Conservation (phyloP, 1,140 invertebrate genomes). For the Coboldia fuscipes region DNA sequence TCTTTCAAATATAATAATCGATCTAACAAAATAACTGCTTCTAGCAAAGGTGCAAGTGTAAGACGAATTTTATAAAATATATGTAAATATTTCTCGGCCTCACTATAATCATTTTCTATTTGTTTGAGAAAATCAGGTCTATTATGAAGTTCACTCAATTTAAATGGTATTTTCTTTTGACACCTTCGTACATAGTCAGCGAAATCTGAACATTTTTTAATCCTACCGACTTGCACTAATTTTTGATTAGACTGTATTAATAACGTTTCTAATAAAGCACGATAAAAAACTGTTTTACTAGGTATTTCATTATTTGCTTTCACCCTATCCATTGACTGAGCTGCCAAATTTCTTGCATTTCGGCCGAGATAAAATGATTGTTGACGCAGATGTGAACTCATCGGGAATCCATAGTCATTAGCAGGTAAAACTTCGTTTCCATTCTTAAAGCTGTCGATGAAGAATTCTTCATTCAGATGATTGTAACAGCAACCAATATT, state of each 20-base stretch:
- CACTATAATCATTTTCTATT: conserved; percentile 19
- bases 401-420: conserved; percentile 33
- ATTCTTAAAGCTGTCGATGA: conserved; percentile 7
- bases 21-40: conserved; percentile 67
- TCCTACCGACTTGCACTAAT: conserved; percentile 14
- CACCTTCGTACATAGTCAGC: conserved; percentile 40
- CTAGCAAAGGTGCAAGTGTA: conserved; percentile 60
- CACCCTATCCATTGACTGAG: conserved; percentile 49
- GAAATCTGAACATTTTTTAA: conserved; percentile 31
- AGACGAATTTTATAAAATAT: conserved; percentile 65
- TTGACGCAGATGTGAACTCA: conserved; percentile 36
- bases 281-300: conserved; percentile 40
- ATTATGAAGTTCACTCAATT: no score
- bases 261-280: conserved; percentile 49
- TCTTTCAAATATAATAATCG: conserved; percentile 59
- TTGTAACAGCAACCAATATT: conserved; percentile 85
- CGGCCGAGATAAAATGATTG: conserved; percentile 35
- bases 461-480: conserved; percentile 44
- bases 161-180: conserved; percentile 27
- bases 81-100: conserved; percentile 38
- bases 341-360: conserved; percentile 63
- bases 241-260: conserved; percentile 22
- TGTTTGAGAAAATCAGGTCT: no score
- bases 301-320: conserved; percentile 29
- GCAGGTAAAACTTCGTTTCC: conserved; percentile 3